Conservation (phyloP, 2,113 vertebrate species). For the Cygnus atratus region DNA sequence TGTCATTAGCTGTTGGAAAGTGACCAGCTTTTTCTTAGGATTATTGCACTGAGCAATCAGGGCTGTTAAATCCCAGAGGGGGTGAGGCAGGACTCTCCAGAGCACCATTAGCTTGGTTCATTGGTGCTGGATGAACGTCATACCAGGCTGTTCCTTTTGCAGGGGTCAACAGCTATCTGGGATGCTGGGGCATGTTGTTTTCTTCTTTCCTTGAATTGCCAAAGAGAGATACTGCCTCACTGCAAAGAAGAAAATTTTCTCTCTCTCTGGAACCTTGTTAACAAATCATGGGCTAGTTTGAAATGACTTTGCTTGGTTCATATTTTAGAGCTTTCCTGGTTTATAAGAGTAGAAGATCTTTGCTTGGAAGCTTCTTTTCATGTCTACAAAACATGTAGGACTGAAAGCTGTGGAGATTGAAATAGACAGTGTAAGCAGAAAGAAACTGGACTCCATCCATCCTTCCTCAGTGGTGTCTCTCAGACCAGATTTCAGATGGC, state of each 20-base stretch:
- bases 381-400: conserved; percentile 2
- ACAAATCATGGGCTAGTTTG: not conserved
- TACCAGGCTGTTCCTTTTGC: not conserved
- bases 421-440: not conserved
- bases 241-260: not conserved
- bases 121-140: not conserved
- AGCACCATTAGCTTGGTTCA: not conserved
- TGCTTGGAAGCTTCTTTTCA: not conserved
- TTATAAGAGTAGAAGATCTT: not conserved
- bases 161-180: not conserved
- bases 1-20: conserved; percentile 54
- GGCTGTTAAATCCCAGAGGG: not conserved
- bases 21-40: conserved; percentile 8
- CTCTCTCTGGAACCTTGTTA: not conserved
- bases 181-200: not conserved
- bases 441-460: conserved; percentile 21
- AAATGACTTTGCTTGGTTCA: not conserved
- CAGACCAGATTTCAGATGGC: not conserved
- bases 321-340: not conserved
- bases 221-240: not conserved
- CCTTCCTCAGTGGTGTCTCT: not conserved
- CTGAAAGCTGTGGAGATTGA: not conserved
- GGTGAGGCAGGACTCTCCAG: not conserved
- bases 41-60: not conserved
- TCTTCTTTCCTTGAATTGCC: not conserved